A percentile compares a stretch with the other conserved stretches of the same genome.
Conservation (phyloP, 2,113 vertebrate genomes). For the Okapia johnstoni region DNA sequence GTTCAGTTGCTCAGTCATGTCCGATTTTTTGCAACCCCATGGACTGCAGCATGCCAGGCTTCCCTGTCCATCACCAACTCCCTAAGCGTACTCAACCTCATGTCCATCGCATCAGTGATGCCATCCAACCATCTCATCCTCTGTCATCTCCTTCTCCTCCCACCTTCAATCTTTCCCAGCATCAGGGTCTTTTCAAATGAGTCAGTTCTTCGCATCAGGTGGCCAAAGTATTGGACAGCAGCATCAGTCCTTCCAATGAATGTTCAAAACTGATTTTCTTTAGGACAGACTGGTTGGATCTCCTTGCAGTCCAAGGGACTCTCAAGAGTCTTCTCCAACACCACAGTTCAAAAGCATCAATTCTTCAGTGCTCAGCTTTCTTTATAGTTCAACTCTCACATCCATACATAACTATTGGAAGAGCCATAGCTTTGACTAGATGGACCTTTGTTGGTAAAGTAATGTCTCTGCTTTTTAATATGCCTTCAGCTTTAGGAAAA, state of each 20-base stretch:
- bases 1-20: neutral
- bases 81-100: neutral
- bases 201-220: neutral
- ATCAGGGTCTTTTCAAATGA: neutral
- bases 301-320: neutral
- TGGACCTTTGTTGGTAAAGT: neutral
- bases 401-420: neutral
- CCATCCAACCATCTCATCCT: neutral
- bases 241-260: neutral
- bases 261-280: neutral
- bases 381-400: neutral
- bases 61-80: neutral
- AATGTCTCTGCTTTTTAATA: neutral
- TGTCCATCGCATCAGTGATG: fast-evolving
- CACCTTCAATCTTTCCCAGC: neutral
- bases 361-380: neutral
- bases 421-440: neutral
- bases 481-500: neutral
- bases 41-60: neutral
- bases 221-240: neutral
- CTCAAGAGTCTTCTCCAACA: neutral
- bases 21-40: fast-evolving
- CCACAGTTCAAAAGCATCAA: neutral
- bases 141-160: neutral
- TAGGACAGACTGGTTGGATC: neutral